phyloP scores from a whole-genome alignment of 2,797 vertebrate species.

The Enteromius radiatus region DNA sequence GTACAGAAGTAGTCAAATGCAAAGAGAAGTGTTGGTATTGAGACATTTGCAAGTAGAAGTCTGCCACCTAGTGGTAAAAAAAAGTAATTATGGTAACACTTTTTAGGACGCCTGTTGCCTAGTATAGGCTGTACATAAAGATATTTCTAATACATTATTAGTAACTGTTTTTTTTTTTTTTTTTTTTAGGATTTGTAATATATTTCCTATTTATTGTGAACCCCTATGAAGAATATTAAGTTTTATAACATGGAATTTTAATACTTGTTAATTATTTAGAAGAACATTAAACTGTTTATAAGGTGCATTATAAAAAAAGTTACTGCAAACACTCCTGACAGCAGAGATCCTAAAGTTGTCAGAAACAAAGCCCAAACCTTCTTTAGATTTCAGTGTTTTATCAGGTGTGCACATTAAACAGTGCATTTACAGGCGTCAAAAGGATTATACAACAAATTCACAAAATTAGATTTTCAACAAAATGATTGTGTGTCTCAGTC shows the following conservation, averaged over 20 bases:
- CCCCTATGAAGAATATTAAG: neutral
- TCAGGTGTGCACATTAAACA: slow-evolving; percentile 30
- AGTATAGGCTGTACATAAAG: neutral
- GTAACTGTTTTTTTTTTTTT: neutral
- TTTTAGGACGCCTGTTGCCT: neutral
- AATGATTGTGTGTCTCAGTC: slow-evolving; percentile 4
- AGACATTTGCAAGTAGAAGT: slow-evolving; percentile 46
- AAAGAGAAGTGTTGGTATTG: neutral
- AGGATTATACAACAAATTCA: slow-evolving; percentile 37
- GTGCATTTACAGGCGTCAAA: neutral
- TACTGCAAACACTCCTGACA: too few species aligned
- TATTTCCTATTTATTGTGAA: neutral
- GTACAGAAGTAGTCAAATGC: neutral
- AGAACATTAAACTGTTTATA: neutral
- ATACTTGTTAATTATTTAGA: neutral
- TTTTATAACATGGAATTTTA: neutral
- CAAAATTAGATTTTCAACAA: slow-evolving; percentile 24
- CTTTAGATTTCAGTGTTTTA: slow-evolving; percentile 34
- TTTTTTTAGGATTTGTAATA: neutral
- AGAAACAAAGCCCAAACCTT: neutral
- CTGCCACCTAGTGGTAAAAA: slow-evolving; percentile 62
- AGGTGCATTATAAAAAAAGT: neutral
- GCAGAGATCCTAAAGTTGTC: neutral
- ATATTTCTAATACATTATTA: neutral
- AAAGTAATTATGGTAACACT: neutral